Percentiles rank a stretch among this genome's conserved stretches.
Evolutionary conservation across 2,113 vertebrate genomes (phyloP).

Genomic region (Numida meleagris): DNA sequence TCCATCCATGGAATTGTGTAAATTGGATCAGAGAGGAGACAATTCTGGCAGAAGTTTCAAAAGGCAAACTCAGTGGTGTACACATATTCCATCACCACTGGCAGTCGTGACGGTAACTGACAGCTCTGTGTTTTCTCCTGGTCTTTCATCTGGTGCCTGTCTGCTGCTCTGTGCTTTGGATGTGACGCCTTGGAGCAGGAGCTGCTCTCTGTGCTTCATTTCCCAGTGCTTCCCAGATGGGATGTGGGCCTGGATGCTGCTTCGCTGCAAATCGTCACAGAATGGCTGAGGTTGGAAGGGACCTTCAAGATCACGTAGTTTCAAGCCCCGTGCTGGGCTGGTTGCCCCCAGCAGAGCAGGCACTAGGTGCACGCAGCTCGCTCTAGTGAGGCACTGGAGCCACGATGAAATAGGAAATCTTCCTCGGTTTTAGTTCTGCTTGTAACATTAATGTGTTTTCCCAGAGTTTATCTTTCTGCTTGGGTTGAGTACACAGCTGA

Average conservation of each 20-base stretch:
- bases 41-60: neutral
- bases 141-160: neutral
- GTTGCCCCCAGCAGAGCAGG: too few relatives aligned
- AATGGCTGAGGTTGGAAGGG: too few relatives aligned
- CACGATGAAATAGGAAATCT: neutral
- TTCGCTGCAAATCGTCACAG: neutral
- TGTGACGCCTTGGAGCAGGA: neutral
- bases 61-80: neutral
- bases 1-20: neutral
- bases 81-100: too few relatives aligned
- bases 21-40: neutral
- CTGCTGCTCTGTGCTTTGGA: neutral
- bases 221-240: neutral
- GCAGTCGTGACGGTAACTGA: neutral
- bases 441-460: neutral
- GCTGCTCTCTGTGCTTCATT: neutral
- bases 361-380: neutral
- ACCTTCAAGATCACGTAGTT: neutral
- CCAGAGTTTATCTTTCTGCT: neutral
- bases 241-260: neutral
- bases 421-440: neutral
- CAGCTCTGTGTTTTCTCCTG: accelerated
- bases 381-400: neutral
- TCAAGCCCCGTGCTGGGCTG: neutral
- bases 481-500: neutral